Conservation (phyloP, 2,113 vertebrate species). For the Ascaphus truei region DNA sequence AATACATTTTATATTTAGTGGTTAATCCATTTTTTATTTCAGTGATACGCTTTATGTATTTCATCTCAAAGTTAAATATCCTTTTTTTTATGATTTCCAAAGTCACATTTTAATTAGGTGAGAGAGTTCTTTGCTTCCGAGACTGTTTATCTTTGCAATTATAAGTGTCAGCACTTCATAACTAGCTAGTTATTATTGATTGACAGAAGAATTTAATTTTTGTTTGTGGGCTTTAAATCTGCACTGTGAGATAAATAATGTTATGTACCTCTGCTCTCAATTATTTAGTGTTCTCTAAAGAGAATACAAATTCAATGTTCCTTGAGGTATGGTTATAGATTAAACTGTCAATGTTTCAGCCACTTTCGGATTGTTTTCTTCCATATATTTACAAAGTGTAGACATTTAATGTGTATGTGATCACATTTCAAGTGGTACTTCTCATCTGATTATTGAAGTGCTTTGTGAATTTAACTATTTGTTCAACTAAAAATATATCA, state of each 20-base stretch:
- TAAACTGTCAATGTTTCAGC: background rate
- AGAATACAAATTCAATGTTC: background rate
- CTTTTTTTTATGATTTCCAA: background rate
- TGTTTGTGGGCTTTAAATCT: background rate
- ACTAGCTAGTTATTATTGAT: slow-evolving; percentile 12
- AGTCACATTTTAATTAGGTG: background rate
- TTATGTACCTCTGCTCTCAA: background rate
- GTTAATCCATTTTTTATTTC: background rate
- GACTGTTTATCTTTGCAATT: slow-evolving; percentile 1
- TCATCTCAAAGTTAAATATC: background rate
- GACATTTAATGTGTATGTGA: background rate
- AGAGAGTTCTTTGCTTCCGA: background rate
- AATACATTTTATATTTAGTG: background rate
- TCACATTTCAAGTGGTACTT: background rate
- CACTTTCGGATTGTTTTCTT: background rate
- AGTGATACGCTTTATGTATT: background rate
- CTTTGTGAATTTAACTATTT: background rate
- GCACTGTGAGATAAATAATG: background rate
- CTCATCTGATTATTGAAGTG: background rate
- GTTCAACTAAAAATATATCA: too few relatives aligned
- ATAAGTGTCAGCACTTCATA: slow-evolving; percentile 9
- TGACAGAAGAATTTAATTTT: background rate
- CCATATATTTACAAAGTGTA: background rate
- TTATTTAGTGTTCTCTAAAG: background rate
- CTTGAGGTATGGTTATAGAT: background rate